Conservation (phyloP, 1,140 invertebrate genomes). For the Euwallacea similis region DNA sequence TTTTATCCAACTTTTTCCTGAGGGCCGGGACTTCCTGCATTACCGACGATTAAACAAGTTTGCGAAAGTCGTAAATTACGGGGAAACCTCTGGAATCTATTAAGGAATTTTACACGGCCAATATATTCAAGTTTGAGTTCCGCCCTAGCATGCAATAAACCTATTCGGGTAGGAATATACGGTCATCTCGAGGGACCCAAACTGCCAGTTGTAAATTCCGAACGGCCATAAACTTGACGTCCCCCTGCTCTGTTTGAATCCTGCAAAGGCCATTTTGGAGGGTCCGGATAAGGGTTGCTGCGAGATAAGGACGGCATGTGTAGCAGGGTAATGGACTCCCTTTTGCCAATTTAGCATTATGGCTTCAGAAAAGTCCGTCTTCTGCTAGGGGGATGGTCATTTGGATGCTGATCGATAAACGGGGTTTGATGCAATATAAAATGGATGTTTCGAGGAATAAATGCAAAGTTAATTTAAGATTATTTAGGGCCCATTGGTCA, state of each 20-base stretch:
- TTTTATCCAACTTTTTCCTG: conserved; percentile 38
- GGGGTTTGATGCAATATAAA: too few species aligned
- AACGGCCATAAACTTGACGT: conserved; percentile 35
- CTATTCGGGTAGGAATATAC: conserved; percentile 29
- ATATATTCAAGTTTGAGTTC: conserved; percentile 30
- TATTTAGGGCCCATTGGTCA: conserved; percentile 32
- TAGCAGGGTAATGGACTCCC: conserved; percentile 27
- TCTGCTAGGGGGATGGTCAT: background rate
- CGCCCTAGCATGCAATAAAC: conserved; percentile 27
- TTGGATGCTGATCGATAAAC: too few species aligned
- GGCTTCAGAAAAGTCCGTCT: background rate
- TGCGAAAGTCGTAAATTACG: conserved; percentile 12
- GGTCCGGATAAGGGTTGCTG: conserved; percentile 20
- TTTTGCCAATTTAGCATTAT: background rate
- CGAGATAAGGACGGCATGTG: conserved; percentile 24
- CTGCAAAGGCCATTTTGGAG: conserved; percentile 35
- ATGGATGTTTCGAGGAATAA: too few species aligned
- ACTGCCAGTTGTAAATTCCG: conserved; percentile 34
- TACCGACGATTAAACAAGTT: background rate
- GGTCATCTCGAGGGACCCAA: conserved; percentile 33
- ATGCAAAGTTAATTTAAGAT: background rate
- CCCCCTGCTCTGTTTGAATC: conserved; percentile 19
- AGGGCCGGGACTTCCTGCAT: background rate
- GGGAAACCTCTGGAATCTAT: conserved; percentile 27
- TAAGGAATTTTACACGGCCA: conserved; percentile 35